Evolutionary conservation across 2,888 invertebrate genomes (phyloP).

Genomic region (Clunio marinus): DNA sequence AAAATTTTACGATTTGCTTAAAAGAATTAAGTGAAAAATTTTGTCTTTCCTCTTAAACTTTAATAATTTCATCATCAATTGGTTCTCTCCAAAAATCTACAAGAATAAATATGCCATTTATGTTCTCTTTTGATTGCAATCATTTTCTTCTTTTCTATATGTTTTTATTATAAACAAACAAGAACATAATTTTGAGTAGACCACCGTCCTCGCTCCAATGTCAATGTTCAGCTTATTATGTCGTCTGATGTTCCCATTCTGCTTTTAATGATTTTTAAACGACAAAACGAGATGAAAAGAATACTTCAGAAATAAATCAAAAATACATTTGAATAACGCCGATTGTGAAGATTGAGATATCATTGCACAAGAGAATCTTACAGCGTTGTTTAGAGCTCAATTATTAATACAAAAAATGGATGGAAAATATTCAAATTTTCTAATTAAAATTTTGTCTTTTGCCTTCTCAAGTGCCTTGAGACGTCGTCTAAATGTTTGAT

Average conservation of each 20-base stretch:
- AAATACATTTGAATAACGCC: constrained; percentile 23
- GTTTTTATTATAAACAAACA: no score
- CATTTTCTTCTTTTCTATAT: no score
- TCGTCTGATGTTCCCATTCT: constrained; percentile 16
- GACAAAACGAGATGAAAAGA: constrained; percentile 1
- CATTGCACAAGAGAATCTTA: neutral
- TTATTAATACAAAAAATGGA: neutral
- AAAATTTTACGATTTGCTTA: no score
- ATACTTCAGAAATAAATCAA: constrained; percentile 16
- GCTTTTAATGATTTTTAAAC: constrained; percentile 29
- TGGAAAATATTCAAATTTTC: constrained; percentile 12
- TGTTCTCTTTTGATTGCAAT: constrained; percentile 17
- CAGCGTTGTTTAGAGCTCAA: neutral
- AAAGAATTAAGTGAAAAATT: no score
- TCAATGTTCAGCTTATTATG: constrained; percentile 21
- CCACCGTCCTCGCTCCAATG: constrained; percentile 23
- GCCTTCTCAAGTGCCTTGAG: constrained; percentile 6
- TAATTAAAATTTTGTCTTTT: constrained; percentile 35
- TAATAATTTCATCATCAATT: no score
- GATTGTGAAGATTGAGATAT: constrained; percentile 28
- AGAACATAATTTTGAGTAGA: constrained; percentile 33
- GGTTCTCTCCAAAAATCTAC: no score
- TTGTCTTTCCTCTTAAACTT: no score
- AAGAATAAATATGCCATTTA: no score
- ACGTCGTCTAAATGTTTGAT: constrained; percentile 31